Evolutionary conservation across 2,888 invertebrate species (phyloP).

Genomic region (Quadriops clusia): DNA sequence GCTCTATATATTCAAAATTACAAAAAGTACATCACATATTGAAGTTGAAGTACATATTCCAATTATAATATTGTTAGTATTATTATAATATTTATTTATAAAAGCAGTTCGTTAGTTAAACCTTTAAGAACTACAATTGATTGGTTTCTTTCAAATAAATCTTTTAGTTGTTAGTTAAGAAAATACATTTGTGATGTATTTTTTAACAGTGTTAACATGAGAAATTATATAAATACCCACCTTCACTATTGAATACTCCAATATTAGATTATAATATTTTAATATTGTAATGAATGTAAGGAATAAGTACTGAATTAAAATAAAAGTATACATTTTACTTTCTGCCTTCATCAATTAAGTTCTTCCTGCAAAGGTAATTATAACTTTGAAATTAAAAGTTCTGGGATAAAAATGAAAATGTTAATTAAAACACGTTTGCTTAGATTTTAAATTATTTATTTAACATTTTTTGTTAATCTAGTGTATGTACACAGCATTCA

Average conservation of each 20-base stretch:
- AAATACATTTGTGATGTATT: no score
- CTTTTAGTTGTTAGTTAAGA: no score
- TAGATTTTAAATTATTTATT: slow-evolving; percentile 28
- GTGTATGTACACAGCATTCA: slow-evolving; percentile 34
- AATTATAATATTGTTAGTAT: neutral
- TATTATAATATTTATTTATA: no score
- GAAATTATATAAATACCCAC: no score
- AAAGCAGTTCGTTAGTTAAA: no score
- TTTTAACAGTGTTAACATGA: no score
- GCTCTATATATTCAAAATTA: slow-evolving; percentile 1
- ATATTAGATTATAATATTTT: no score
- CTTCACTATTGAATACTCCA: no score
- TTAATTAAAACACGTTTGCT: slow-evolving; percentile 6
- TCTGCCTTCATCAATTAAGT: neutral
- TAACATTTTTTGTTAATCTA: slow-evolving; percentile 31
- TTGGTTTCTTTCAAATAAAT: no score
- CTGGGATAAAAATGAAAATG: neutral
- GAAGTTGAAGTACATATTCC: slow-evolving; percentile 1
- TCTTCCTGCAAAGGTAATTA: neutral
- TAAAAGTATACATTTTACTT: slow-evolving; percentile 4
- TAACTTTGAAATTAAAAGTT: neutral
- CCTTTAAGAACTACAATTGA: no score
- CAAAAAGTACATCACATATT: neutral
- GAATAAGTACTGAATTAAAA: neutral
- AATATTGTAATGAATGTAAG: neutral